Conservation (phyloP, 2,113 vertebrate species). For the Dromas ardeola region DNA sequence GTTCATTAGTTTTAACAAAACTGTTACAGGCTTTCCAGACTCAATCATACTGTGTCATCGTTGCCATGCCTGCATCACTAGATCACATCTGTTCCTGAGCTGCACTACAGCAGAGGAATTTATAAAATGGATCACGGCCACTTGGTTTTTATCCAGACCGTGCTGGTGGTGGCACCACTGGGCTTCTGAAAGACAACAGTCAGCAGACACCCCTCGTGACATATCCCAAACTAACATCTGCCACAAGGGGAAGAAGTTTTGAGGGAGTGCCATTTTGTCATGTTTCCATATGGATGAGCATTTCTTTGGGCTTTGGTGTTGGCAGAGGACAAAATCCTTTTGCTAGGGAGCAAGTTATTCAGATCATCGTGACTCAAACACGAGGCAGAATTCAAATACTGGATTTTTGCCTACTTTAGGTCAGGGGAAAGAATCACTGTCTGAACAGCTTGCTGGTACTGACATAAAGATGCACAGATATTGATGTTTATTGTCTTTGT, state of each 20-base stretch:
- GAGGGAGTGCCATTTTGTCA: neutral
- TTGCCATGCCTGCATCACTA: neutral
- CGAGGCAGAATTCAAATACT: neutral
- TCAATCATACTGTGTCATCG: neutral
- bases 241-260: neutral
- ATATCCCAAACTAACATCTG: neutral
- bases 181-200: neutral
- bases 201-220: neutral
- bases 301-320: neutral
- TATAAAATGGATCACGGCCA: neutral
- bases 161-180: neutral
- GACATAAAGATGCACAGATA: neutral
- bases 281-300: neutral
- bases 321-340: neutral
- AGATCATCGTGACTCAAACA: neutral
- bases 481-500: neutral
- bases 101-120: neutral
- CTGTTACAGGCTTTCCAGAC: neutral
- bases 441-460: neutral
- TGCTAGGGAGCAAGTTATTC: neutral
- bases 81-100: neutral
- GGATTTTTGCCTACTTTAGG: neutral
- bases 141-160: neutral
- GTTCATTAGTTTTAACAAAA: neutral
- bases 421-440: neutral